Conservation (phyloP, 2,113 vertebrate species). For the Conger conger region DNA sequence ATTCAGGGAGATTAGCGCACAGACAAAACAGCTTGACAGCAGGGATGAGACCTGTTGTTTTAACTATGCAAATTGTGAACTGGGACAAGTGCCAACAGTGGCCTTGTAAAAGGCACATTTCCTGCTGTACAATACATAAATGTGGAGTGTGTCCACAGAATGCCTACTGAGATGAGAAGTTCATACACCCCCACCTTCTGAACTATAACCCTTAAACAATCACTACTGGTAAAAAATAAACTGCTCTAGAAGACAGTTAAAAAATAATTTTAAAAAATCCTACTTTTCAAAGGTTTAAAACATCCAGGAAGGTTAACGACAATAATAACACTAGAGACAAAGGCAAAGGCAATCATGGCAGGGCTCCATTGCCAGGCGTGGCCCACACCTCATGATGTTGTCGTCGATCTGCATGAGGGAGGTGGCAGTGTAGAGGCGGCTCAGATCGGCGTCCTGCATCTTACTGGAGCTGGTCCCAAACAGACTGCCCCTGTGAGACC, state of each 20-base stretch:
- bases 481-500: slow-evolving; percentile 76
- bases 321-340: neutral
- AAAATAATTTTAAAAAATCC: too few species aligned
- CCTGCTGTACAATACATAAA: neutral
- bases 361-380: neutral
- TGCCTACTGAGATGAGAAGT: neutral
- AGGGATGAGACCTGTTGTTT: neutral
- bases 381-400: slow-evolving; percentile 89
- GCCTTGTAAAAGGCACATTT: neutral
- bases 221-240: too few species aligned
- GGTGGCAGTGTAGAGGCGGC: slow-evolving; percentile 89
- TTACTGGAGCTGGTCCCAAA: slow-evolving; percentile 77
- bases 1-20: neutral
- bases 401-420: slow-evolving; percentile 98
- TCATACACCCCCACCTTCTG: neutral
- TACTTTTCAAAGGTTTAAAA: too few species aligned
- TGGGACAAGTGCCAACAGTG: neutral
- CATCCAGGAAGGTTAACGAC: neutral
- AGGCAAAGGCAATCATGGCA: neutral
- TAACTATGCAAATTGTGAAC: neutral
- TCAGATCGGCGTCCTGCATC: slow-evolving; percentile 80
- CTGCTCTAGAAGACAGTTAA: too few species aligned
- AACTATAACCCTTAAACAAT: too few species aligned
- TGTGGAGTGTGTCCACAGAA: neutral
- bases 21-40: neutral